Conservation (phyloP, 2,888 invertebrate species). For the Hirudinaria manillensis region DNA sequence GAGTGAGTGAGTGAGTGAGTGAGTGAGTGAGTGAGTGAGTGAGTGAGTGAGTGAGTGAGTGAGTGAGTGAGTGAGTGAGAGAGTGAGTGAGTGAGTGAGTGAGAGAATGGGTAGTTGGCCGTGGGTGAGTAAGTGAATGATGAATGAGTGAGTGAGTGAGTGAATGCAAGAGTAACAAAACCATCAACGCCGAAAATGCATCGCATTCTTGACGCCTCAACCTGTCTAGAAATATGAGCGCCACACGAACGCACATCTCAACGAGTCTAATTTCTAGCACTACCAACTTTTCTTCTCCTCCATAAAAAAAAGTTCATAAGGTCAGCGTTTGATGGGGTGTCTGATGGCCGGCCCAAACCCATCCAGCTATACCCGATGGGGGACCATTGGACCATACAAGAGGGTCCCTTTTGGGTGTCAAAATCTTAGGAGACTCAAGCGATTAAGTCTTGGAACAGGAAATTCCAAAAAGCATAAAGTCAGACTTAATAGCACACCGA, state of each 20-base stretch:
- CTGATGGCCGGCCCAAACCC: neutral
- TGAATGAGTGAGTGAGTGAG: neutral
- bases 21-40: neutral
- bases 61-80: neutral
- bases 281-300: neutral
- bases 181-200: no score
- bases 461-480: no score
- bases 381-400: no score
- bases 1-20: neutral
- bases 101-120: neutral
- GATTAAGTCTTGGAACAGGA: no score
- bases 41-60: neutral
- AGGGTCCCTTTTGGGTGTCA: no score
- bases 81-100: neutral
- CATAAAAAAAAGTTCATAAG: neutral
- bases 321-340: neutral
- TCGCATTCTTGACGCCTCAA: no score
- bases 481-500: no score
- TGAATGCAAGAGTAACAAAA: neutral
- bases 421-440: no score
- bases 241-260: no score
- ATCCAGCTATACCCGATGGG: neutral
- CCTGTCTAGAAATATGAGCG: no score
- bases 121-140: neutral
- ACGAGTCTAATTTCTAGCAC: neutral